Percentiles rank a stretch among this genome's conserved stretches.
These are phyloP conservation scores for Drosophila carrolli DNA, from an alignment of 1,140 invertebrate species.

Conservation along the genomic window DNA sequence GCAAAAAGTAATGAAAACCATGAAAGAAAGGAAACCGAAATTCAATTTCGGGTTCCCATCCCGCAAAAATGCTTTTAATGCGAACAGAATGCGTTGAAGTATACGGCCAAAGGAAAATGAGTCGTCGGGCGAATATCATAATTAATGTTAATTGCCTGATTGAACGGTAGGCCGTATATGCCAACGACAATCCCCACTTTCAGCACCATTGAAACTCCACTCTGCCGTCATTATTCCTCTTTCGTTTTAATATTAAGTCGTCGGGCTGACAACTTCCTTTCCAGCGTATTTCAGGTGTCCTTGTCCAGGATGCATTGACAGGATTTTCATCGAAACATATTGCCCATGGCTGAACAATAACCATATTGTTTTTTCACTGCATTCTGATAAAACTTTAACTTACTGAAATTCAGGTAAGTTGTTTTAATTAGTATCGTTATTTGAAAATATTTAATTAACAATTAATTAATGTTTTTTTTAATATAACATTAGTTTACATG, in stretches of 20 bases:
- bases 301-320: constrained; percentile 2
- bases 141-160: constrained; percentile 79
- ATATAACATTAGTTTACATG: too few species aligned
- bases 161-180: constrained; percentile 41
- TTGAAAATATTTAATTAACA: too few species aligned
- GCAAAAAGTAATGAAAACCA: constrained; percentile 37
- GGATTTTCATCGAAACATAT: not conserved
- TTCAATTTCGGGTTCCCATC: constrained; percentile 43
- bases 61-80: constrained; percentile 60
- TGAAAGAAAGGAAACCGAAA: constrained; percentile 31
- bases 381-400: not conserved
- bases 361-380: not conserved
- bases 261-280: constrained; percentile 10
- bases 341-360: not conserved
- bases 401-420: too few species aligned
- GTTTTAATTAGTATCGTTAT: too few species aligned
- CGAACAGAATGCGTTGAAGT: constrained; percentile 48
- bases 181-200: constrained; percentile 17
- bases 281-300: constrained; percentile 2
- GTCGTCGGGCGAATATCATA: constrained; percentile 51
- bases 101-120: constrained; percentile 40
- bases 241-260: constrained; percentile 31
- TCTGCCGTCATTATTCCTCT: constrained; percentile 11
- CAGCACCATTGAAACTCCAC: constrained; percentile 11
- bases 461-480: too few species aligned